phyloP scores from a whole-genome alignment of 1,140 invertebrate species.

The Scaptomyza graminum region DNA sequence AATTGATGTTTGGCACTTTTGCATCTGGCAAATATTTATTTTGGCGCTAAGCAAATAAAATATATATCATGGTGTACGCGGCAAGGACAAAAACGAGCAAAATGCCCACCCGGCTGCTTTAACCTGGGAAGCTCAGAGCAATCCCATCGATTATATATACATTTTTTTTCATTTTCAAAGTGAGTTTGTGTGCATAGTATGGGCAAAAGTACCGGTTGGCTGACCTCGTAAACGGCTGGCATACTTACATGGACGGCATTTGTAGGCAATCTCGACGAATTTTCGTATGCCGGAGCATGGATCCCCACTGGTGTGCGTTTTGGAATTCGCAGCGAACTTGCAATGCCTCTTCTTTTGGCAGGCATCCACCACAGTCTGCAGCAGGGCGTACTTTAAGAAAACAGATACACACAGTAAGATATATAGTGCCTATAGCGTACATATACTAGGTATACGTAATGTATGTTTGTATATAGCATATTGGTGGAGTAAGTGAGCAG shows the following conservation, averaged over 20 bases:
- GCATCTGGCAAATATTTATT: constrained; percentile 63
- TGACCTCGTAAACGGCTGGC: constrained; percentile 40
- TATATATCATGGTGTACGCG: constrained; percentile 58
- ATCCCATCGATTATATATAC: constrained; percentile 43
- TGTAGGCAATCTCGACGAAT: constrained; percentile 96
- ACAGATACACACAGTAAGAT: constrained; percentile 28
- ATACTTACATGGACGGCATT: constrained; percentile 96
- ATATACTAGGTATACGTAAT: not conserved
- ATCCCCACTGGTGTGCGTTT: constrained; percentile 90
- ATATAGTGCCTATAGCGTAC: constrained; percentile 13
- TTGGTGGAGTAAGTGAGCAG: constrained; percentile 8
- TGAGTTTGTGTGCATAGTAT: constrained; percentile 17
- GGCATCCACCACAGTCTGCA: constrained; percentile 95
- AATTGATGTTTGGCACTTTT: constrained; percentile 66
- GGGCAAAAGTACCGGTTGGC: constrained; percentile 21
- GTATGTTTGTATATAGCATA: constrained; percentile 12
- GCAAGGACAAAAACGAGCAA: constrained; percentile 34
- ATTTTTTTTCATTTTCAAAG: constrained; percentile 16
- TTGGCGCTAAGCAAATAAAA: constrained; percentile 54
- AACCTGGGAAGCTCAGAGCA: constrained; percentile 26
- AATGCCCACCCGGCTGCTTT: not conserved
- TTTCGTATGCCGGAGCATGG: constrained; percentile 93
- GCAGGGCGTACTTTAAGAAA: constrained; percentile 90
- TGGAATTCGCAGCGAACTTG: constrained; percentile 92
- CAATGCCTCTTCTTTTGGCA: constrained; percentile 95